Evolutionary conservation across 2,888 invertebrate genomes (phyloP).

Genomic region (Spodoptera exigua): DNA sequence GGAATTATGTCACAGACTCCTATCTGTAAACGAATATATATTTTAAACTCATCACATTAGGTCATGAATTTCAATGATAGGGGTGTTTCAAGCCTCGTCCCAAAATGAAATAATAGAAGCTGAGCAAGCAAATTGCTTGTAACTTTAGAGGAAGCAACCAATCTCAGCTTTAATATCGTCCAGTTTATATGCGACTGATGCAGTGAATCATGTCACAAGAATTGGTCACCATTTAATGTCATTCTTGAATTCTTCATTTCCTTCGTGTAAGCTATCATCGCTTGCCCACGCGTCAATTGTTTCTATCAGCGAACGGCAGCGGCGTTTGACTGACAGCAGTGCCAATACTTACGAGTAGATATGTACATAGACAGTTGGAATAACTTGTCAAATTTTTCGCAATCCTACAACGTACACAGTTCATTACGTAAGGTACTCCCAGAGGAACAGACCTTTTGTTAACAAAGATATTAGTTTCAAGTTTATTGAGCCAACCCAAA

Average conservation of each 20-base stretch:
- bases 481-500: constrained; percentile 44
- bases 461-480: constrained; percentile 49
- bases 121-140: constrained; percentile 29
- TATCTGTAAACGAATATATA: too few species aligned
- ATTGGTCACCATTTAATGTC: constrained; percentile 40
- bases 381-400: constrained; percentile 32
- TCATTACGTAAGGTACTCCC: constrained; percentile 37
- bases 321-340: constrained; percentile 7
- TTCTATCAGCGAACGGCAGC: constrained; percentile 23
- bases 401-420: constrained; percentile 19
- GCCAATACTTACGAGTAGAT: constrained; percentile 44
- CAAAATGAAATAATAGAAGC: constrained; percentile 18
- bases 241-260: constrained; percentile 47
- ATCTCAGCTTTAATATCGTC: constrained; percentile 33
- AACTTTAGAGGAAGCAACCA: constrained; percentile 45
- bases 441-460: constrained; percentile 34
- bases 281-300: constrained; percentile 47
- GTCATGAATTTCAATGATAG: background rate
- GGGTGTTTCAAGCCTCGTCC: constrained; percentile 5
- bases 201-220: constrained; percentile 40
- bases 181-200: constrained; percentile 33
- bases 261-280: constrained; percentile 46
- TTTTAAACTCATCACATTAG: too few species aligned
- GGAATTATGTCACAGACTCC: constrained; percentile 6
- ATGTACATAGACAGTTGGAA: constrained; percentile 21